Percentiles rank a stretch among this genome's conserved stretches.
phyloP scores from a whole-genome alignment of 1,140 invertebrate species.

The Drosophila rhopaloa region DNA sequence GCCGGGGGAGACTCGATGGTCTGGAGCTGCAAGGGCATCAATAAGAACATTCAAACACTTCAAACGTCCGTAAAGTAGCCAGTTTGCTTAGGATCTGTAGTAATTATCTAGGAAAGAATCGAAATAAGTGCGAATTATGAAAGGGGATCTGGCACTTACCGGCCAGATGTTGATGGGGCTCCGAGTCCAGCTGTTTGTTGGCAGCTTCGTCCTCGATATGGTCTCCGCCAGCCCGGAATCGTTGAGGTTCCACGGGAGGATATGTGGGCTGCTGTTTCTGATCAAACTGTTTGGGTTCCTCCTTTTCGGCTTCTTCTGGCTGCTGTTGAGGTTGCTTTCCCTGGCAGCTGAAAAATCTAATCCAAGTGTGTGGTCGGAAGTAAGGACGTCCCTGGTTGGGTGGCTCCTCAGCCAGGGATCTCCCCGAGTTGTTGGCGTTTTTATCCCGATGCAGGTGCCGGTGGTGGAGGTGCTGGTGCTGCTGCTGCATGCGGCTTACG shows the following conservation, averaged over 20 bases:
- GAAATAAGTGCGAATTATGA: background rate
- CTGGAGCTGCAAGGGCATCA: slow-evolving; percentile 22
- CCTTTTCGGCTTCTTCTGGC: background rate
- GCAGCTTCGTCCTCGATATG: background rate
- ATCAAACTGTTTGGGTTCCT: background rate
- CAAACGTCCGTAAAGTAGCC: background rate
- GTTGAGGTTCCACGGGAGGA: background rate
- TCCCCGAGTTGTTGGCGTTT: background rate
- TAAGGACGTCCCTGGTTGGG: background rate
- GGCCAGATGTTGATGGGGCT: slow-evolving; percentile 4
- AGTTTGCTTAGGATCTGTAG: background rate
- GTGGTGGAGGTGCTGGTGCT: background rate
- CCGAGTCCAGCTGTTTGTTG: background rate
- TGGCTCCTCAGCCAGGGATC: background rate
- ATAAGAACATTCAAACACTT: slow-evolving; percentile 9
- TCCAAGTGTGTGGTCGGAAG: slow-evolving; percentile 6
- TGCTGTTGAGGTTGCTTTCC: background rate
- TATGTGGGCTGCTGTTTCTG: slow-evolving; percentile 1
- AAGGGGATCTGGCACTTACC: background rate
- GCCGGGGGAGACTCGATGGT: slow-evolving; percentile 26
- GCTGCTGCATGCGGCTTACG: slow-evolving; percentile 1
- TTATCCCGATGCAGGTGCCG: background rate
- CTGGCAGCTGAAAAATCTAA: slow-evolving; percentile 15
- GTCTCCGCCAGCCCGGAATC: background rate
- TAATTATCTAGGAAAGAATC: background rate